Conservation (phyloP, 2,113 vertebrate genomes). For the Columba janthina region DNA sequence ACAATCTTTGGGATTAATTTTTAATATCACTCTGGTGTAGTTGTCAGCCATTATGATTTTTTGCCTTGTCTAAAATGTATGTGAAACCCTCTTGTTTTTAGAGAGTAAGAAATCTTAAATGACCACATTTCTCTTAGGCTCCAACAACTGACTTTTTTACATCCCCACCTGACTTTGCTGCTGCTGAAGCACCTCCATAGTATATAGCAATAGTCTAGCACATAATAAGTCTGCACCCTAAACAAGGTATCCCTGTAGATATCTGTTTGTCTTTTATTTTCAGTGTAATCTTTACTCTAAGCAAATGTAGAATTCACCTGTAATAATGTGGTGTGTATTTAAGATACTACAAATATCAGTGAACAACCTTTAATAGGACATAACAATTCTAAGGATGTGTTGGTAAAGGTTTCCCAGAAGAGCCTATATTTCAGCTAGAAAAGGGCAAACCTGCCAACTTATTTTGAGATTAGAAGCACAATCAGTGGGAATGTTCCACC, state of each 20-base stretch:
- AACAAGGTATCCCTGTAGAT: neutral
- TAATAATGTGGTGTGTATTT: conserved; percentile 54
- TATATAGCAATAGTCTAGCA: neutral
- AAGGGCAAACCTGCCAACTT: conserved; percentile 74
- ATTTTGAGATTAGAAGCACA: conserved; percentile 69
- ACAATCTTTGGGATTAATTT: neutral
- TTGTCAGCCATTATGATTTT: neutral
- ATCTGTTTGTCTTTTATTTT: conserved; percentile 38
- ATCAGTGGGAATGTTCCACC: conserved; percentile 50
- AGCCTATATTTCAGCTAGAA: conserved; percentile 70
- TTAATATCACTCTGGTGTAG: neutral
- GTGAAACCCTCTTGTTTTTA: neutral
- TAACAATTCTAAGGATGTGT: conserved; percentile 61
- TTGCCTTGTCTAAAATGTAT: neutral
- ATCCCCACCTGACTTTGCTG: neutral
- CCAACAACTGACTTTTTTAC: neutral
- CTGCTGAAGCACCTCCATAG: neutral
- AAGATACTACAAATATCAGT: conserved; percentile 66
- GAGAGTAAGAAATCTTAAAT: neutral
- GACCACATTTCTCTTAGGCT: neutral
- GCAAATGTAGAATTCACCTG: conserved; percentile 58
- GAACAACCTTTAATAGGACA: conserved; percentile 72
- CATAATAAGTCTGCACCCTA: neutral
- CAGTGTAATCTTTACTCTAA: conserved; percentile 44
- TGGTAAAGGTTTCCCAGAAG: conserved; percentile 64